phyloP scores from a whole-genome alignment of 2,113 vertebrate genomes.

The Cebidichthys violaceus region DNA sequence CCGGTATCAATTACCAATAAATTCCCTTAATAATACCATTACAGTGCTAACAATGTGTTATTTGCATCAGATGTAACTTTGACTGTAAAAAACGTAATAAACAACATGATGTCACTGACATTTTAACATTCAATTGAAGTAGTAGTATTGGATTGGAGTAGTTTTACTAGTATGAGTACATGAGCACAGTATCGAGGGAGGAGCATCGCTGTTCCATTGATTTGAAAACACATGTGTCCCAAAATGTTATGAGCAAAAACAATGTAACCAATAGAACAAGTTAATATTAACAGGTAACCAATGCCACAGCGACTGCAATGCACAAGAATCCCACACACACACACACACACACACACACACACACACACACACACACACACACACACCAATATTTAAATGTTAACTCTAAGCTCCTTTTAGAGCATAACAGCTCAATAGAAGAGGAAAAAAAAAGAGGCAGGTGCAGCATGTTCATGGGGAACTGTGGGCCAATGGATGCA shows the following conservation, averaged over 20 bases:
- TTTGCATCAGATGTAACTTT: neutral
- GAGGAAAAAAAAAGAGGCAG: neutral
- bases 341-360: no score
- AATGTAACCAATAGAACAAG: neutral
- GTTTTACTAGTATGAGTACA: no score
- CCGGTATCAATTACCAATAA: neutral
- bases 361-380: no score
- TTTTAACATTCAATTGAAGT: no score
- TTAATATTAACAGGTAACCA: no score
- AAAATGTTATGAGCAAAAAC: neutral
- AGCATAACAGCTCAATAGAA: neutral
- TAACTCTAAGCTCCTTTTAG: neutral
- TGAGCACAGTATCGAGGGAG: neutral
- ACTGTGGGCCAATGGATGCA: neutral
- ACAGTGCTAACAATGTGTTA: neutral
- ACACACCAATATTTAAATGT: neutral
- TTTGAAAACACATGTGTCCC: neutral
- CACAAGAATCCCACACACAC: neutral
- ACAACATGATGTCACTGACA: neutral
- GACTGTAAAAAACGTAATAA: neutral
- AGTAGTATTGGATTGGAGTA: no score
- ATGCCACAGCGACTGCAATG: neutral
- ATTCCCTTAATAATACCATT: neutral
- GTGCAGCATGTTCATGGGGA: neutral
- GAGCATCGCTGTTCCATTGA: neutral